Evolutionary conservation across 1,140 invertebrate genomes (phyloP).

Genomic region (Nephotettix cincticeps): DNA sequence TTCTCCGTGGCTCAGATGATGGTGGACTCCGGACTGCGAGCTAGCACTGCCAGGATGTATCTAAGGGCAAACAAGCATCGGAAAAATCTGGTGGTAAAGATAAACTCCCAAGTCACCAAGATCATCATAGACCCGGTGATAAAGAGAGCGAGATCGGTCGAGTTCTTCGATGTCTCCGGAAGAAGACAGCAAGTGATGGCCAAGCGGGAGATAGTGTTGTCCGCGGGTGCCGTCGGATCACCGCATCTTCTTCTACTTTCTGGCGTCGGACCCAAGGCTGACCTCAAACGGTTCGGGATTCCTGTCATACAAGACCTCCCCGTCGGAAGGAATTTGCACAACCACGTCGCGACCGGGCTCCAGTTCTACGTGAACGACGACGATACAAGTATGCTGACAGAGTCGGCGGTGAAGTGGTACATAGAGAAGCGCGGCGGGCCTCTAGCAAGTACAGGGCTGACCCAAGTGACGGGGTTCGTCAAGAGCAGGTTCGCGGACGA

Average conservation of each 20-base stretch:
- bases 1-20: constrained; percentile 47
- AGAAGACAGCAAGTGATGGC: constrained; percentile 33
- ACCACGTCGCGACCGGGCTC: constrained; percentile 51
- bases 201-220: constrained; percentile 65
- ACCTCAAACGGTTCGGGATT: constrained; percentile 54
- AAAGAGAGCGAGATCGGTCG: constrained; percentile 57
- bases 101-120: constrained; percentile 66
- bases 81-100: constrained; percentile 68
- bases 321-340: constrained; percentile 60
- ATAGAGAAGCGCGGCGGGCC: constrained; percentile 48
- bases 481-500: constrained; percentile 36
- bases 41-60: constrained; percentile 55
- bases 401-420: constrained; percentile 47
- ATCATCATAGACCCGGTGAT: constrained; percentile 64
- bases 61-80: constrained; percentile 50
- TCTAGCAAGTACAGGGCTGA: constrained; percentile 51
- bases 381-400: constrained; percentile 43
- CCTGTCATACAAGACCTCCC: constrained; percentile 52
- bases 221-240: constrained; percentile 68
- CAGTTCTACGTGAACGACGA: constrained; percentile 48
- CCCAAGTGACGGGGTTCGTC: constrained; percentile 46
- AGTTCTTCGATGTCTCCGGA: constrained; percentile 53
- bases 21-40: constrained; percentile 37
- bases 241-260: constrained; percentile 73
- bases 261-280: constrained; percentile 63